These are phyloP conservation scores for Cerastis leucographa DNA, from an alignment of 2,888 invertebrate species.

Conservation along the genomic window DNA sequence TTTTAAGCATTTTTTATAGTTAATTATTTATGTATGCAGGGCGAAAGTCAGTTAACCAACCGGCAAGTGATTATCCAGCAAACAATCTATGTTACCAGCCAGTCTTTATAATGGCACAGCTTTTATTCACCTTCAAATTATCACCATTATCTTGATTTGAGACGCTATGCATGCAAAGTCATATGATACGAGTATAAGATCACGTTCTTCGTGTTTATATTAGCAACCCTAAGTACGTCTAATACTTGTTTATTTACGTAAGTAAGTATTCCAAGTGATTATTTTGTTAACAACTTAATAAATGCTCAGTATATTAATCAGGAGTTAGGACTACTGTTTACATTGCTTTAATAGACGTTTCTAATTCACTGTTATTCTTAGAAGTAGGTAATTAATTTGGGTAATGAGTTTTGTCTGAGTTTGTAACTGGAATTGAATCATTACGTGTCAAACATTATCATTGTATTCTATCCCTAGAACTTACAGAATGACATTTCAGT, in stretches of 20 bases:
- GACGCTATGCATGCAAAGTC: too few species aligned
- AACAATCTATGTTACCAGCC: background rate
- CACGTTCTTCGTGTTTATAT: background rate
- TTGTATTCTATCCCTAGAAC: background rate
- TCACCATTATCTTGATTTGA: background rate
- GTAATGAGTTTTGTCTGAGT: background rate
- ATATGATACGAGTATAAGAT: too few species aligned
- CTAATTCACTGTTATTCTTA: constrained; percentile 3
- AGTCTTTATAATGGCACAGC: background rate
- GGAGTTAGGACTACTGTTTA: constrained; percentile 20
- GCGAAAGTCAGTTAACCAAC: background rate
- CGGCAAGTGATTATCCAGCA: background rate
- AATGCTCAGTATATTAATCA: constrained; percentile 27
- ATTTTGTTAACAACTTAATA: constrained; percentile 46
- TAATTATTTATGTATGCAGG: background rate
- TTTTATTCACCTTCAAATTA: background rate
- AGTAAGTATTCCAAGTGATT: constrained; percentile 34
- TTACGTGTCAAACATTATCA: background rate
- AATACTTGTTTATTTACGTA: constrained; percentile 7
- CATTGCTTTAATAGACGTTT: background rate
- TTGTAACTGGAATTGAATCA: background rate
- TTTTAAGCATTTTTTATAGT: background rate
- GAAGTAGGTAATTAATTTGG: constrained; percentile 5
- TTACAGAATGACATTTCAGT: background rate
- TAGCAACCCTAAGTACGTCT: background rate